These are phyloP conservation scores for Drosophila kohkoa DNA, from an alignment of 1,140 invertebrate genomes.

Conservation along the genomic window DNA sequence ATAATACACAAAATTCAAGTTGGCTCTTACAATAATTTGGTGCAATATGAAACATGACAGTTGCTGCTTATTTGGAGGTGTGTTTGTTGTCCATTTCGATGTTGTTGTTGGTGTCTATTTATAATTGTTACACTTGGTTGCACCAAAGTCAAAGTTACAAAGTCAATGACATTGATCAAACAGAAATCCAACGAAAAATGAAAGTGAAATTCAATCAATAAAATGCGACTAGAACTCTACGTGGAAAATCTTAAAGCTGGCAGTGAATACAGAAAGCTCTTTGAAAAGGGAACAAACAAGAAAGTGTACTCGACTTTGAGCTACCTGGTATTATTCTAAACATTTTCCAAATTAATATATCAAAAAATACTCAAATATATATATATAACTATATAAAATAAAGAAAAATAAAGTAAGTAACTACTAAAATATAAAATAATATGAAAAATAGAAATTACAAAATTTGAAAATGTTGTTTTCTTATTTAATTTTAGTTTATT, in stretches of 20 bases:
- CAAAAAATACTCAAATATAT: too few species aligned
- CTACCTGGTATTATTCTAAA: too few species aligned
- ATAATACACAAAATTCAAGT: slow-evolving; percentile 43
- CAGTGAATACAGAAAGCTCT: not conserved
- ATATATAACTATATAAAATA: not conserved
- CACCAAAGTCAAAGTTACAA: slow-evolving; percentile 76
- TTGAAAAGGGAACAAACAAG: not conserved
- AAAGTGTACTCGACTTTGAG: too few species aligned
- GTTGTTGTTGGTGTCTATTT: slow-evolving; percentile 27
- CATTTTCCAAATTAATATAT: too few species aligned
- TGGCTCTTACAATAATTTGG: slow-evolving; percentile 58
- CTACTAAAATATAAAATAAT: not conserved
- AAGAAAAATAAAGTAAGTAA: not conserved
- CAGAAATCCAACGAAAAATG: slow-evolving; percentile 45
- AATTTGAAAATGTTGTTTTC: too few species aligned
- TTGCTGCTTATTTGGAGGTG: slow-evolving; percentile 35
- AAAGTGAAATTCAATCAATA: slow-evolving; percentile 72
- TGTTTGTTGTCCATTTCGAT: slow-evolving; percentile 47
- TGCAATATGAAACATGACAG: slow-evolving; percentile 61
- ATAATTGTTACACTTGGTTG: slow-evolving; percentile 74
- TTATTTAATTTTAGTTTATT: not conserved
- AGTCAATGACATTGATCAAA: slow-evolving; percentile 76
- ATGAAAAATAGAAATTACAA: not conserved
- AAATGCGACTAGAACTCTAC: slow-evolving; percentile 25
- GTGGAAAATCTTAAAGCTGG: not conserved